Evolutionary conservation across 2,113 vertebrate genomes (phyloP).

Genomic region (Mystacornis crossleyi): DNA sequence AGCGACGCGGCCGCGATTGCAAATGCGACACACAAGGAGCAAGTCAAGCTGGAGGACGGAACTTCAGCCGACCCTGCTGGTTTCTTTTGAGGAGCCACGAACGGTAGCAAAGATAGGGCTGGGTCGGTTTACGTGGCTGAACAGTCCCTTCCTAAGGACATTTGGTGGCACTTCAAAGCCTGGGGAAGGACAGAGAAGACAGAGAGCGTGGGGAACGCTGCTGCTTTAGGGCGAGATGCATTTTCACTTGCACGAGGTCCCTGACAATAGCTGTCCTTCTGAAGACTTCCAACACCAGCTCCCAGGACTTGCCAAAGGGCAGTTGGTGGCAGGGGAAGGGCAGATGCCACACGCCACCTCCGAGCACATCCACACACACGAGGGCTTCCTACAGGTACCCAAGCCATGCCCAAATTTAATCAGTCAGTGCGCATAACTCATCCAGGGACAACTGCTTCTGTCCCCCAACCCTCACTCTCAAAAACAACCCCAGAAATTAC

Average conservation of each 20-base stretch:
- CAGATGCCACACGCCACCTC: fast-evolving
- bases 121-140: neutral
- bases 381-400: fast-evolving
- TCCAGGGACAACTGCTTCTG: neutral
- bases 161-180: neutral
- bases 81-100: neutral
- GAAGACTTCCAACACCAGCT: neutral
- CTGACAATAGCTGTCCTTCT: neutral
- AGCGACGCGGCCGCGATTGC: fast-evolving
- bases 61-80: neutral
- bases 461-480: too few relatives aligned
- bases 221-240: neutral
- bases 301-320: neutral
- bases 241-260: neutral
- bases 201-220: neutral
- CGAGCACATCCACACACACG: fast-evolving
- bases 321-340: neutral
- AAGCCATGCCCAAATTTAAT: fast-evolving
- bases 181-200: neutral
- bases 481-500: neutral
- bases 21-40: neutral
- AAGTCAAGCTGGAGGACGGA: fast-evolving
- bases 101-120: fast-evolving
- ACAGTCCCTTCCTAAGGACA: neutral
- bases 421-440: fast-evolving